Evolutionary conservation across 2,888 invertebrate species (phyloP), one percentile per base, ranked within the genome.

Genomic region (Oxycera nigricornis): DNA sequence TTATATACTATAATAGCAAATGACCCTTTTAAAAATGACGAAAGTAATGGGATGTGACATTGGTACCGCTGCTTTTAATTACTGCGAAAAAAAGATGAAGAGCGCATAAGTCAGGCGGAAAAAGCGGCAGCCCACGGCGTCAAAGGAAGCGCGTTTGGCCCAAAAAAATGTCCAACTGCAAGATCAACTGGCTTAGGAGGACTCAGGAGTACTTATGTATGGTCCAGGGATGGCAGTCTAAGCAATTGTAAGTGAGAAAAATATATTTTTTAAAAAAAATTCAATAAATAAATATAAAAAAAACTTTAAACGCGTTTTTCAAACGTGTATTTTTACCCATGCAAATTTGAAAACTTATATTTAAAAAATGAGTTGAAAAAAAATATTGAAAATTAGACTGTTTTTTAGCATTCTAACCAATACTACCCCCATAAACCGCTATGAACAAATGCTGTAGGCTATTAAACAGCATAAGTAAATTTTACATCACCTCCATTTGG

Each of bases 51-150:
- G 35, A 35, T 35, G 35, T 35, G 35, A 7, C 35, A 35, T 35
- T 11, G 11, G 11, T 6, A 50, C 50, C n/a, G 50, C 14, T 50
- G n/a, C 50, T 50, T 50, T 50, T 50, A 17, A 50, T 50, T 50
- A 50, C 50, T 50, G 50, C n/a, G 50, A 50, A 50, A 50, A 50
- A 50, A 50, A 50, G 50, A 50, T 50, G 50, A 50, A 50, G 50
- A 50, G 50, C 17, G 50, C 50, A 50, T 50, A 50, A 50, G 50
- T n/a, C 50, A 50, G 50, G 50, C 17, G 17, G 50, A n/a, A 50
- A 50, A 50, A 50, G 9, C 17, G 9, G 50, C 9, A 7, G n/a
- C 9, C 6, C 9, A 17, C 17, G n/a, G 50, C 50, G 50, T 50
- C 50, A 50, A n/a, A 50, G n/a, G 50, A 50, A 50, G 50, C 50